Conservation (phyloP, 2,797 vertebrate species). For the Danio albolineatus region DNA sequence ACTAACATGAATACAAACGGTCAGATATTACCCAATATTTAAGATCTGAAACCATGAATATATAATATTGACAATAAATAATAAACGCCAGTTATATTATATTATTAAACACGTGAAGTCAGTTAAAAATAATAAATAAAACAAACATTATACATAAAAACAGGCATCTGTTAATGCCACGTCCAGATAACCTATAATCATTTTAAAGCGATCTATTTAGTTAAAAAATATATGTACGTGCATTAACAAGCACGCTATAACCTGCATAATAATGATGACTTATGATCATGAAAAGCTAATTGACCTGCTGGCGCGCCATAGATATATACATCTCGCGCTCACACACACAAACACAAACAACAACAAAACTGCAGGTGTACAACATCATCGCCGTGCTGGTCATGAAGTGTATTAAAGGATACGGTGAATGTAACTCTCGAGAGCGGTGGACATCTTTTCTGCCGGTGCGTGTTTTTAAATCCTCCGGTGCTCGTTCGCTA, state of each 20-base stretch:
- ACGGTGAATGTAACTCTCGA: conserved; percentile 97
- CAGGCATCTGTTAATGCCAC: too few relatives aligned
- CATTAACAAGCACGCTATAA: not conserved
- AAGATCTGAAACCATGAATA: too few relatives aligned
- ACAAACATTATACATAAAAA: too few relatives aligned
- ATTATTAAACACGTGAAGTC: too few relatives aligned
- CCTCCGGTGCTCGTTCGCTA: conserved; percentile 7
- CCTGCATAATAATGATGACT: not conserved
- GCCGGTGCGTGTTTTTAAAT: conserved; percentile 9
- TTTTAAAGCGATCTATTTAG: too few relatives aligned
- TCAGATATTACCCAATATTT: too few relatives aligned
- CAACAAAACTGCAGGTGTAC: not conserved
- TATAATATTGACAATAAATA: too few relatives aligned
- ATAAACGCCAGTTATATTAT: too few relatives aligned
- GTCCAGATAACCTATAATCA: too few relatives aligned
- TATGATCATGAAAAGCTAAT: not conserved
- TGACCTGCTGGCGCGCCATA: not conserved
- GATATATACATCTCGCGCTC: not conserved
- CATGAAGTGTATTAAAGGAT: conserved; percentile 76
- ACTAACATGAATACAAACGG: too few relatives aligned
- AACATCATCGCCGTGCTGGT: not conserved
- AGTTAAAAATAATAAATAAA: too few relatives aligned
- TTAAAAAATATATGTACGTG: not conserved
- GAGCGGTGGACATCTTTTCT: conserved; percentile 86
- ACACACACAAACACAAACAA: not conserved